Percentiles rank a stretch among this genome's conserved stretches.
Conservation (phyloP, 2,797 vertebrate genomes). For the Ciconia nigra region DNA sequence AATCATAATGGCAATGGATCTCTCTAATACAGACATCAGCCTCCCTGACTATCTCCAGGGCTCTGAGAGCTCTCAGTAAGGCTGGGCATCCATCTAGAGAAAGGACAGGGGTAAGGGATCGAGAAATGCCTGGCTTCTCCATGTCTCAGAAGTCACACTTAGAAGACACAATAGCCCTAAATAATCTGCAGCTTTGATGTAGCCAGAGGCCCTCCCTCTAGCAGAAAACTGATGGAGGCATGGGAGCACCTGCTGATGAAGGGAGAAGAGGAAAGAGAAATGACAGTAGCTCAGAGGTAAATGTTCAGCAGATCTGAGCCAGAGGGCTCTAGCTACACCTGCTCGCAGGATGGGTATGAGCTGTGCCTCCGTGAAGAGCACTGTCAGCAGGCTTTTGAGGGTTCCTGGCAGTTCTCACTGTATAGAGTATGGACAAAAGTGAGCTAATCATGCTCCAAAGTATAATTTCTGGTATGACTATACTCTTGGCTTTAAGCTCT, state of each 20-base stretch:
- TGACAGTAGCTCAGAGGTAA: background rate
- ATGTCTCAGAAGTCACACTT: background rate
- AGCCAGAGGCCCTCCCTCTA: background rate
- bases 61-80: background rate
- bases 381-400: background rate
- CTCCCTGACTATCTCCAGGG: background rate
- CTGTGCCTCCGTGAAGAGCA: background rate
- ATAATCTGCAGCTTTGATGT: background rate
- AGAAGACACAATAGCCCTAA: constrained; percentile 33
- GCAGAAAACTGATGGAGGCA: background rate
- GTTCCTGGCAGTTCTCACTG: background rate
- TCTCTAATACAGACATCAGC: background rate
- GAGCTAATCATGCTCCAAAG: background rate
- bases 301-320: background rate
- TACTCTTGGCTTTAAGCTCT: constrained; percentile 8
- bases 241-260: background rate
- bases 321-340: background rate
- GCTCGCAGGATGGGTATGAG: background rate
- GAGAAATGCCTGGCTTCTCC: background rate
- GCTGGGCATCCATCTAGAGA: background rate
- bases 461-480: background rate
- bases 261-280: background rate
- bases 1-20: background rate
- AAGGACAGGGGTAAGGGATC: background rate
- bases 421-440: background rate